Conservation (phyloP, 2,888 invertebrate species). For the Blera fallax region DNA sequence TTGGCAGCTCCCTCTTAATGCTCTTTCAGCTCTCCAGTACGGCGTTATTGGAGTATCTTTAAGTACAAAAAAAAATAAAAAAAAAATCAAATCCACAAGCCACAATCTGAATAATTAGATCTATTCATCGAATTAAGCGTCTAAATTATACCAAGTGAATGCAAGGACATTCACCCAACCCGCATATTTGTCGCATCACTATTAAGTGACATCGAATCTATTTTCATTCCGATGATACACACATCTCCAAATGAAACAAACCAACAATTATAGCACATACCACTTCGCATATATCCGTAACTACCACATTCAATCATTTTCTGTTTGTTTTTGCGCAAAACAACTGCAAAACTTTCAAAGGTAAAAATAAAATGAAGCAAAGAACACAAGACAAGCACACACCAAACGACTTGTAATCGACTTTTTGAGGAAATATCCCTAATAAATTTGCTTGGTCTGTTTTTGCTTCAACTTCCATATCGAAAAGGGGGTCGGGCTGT, state of each 20-base stretch:
- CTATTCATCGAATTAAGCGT: background rate
- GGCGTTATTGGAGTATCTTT: no score
- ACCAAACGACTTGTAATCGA: constrained; percentile 33
- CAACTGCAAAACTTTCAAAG: constrained; percentile 45
- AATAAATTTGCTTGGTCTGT: constrained; percentile 40
- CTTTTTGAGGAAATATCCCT: constrained; percentile 53
- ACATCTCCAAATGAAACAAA: constrained; percentile 25
- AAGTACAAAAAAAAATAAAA: no score
- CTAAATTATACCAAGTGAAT: constrained; percentile 8
- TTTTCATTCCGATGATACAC: constrained; percentile 56
- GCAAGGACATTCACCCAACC: constrained; percentile 54
- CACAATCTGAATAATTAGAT: constrained; percentile 14
- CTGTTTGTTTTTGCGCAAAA: constrained; percentile 36
- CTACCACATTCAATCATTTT: constrained; percentile 14
- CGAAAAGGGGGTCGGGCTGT: background rate
- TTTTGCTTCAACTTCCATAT: constrained; percentile 27
- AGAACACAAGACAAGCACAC: constrained; percentile 8
- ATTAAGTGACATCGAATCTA: constrained; percentile 50
- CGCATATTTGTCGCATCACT: constrained; percentile 41
- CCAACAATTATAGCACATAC: constrained; percentile 27
- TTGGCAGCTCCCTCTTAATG: no score
- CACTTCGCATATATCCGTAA: constrained; percentile 2
- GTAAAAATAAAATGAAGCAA: constrained; percentile 17
- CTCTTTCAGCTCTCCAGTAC: no score
- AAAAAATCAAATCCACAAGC: background rate